Percentiles rank a stretch among this genome's conserved stretches.
Evolutionary conservation across 2,113 vertebrate species (phyloP).

Genomic region (Apodemus speciosus): DNA sequence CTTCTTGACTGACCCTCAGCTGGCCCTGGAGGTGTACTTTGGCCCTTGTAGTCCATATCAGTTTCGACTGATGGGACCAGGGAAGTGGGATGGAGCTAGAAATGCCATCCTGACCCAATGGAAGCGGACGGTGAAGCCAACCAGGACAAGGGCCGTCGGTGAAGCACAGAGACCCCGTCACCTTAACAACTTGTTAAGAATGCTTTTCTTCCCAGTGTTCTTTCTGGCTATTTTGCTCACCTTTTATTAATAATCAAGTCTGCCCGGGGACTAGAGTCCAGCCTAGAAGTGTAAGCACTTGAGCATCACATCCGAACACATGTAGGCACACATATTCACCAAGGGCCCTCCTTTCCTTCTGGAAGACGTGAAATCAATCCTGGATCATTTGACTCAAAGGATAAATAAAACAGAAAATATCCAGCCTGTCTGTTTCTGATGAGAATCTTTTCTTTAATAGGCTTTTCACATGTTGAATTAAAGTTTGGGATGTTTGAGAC

Average conservation of each 20-base stretch:
- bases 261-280: not conserved
- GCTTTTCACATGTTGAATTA: not conserved
- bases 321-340: not conserved
- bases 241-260: constrained; percentile 33
- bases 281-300: not conserved
- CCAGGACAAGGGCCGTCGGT: constrained; percentile 79
- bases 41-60: constrained; percentile 89
- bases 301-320: not conserved
- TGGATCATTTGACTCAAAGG: not conserved
- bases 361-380: not conserved
- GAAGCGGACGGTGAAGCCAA: constrained; percentile 82
- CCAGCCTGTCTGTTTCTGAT: not conserved
- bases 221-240: constrained; percentile 57
- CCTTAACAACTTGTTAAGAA: constrained; percentile 44
- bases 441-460: constrained; percentile 11
- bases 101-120: constrained; percentile 88
- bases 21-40: constrained; percentile 86
- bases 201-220: constrained; percentile 68
- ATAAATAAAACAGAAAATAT: constrained; percentile 39
- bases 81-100: constrained; percentile 88
- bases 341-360: not conserved
- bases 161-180: not conserved
- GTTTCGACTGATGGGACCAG: constrained; percentile 85
- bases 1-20: constrained; percentile 85
- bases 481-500: not conserved